Base-by-base conservation (phyloP, 2,888 invertebrate species). In the Psylliodes chrysocephalus region DNA sequence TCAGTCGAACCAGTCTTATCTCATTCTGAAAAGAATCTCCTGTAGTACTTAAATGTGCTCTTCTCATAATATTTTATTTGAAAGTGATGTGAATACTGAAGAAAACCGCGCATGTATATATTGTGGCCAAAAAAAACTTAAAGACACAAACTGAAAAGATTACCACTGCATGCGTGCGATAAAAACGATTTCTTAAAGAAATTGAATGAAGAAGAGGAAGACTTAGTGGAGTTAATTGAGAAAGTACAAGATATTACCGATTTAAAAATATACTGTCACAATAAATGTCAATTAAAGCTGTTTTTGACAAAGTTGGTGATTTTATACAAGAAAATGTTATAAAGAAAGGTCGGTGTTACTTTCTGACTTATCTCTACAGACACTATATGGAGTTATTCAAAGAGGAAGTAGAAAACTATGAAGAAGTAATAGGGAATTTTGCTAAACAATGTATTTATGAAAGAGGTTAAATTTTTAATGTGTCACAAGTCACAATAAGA, bases 401-500 rank as follows among this genome's bases (percentile, higher is more conserved):
- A 49, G 69, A 69, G 56, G 62, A 49, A 67, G 35, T 35, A 35
- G 35, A 35, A 35, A 35, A 35, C 17, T 51, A 2, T 14, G 7
- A 49, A 25, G 25, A 49, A 49, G 49, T 49, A 4, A 28, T 6
- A 4, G 49, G 30, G 14, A 56, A 44, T 56, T 56, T 44, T 17
- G 44, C 44, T 71, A 60, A 40, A 30, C 12, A 71, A 73, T 60
- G 30, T 17, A 66, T 72, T 71, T 65, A 44, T 14, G 38, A 71
- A 66, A 54, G 63, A 69, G 35, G 56, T 71, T 42, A 68, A 69
- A 67, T 67, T 71, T 67, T 69, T 71, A 42, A 63, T 63, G 25
- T 59, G 64, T 59, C 70, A 65, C n/a, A n/a, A n/a, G n/a, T n/a
- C n/a, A n/a, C 6, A 71, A 74, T 73, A 74, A 74, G 66, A 74